Evolutionary conservation across 2,797 vertebrate genomes (phyloP).

Genomic region (Megaceryle alcyon): DNA sequence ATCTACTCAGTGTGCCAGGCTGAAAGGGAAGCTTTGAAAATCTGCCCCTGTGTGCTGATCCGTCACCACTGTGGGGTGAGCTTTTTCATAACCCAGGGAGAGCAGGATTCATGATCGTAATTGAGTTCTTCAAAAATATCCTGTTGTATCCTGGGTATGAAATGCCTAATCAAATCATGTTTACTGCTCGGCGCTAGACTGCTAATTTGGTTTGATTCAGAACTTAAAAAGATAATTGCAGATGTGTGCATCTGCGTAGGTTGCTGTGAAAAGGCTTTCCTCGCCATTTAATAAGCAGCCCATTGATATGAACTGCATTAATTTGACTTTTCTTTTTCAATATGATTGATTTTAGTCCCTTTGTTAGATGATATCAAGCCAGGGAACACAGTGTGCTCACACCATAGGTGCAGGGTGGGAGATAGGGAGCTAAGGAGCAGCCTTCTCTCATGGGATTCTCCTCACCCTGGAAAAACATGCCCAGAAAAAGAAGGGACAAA

Average conservation of each 20-base stretch:
- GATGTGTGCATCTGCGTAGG: neutral
- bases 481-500: neutral
- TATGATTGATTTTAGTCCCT: neutral
- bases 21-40: neutral
- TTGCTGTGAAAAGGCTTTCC: constrained; percentile 36
- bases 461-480: neutral
- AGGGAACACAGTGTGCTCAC: rapidly evolving
- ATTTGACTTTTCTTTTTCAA: neutral
- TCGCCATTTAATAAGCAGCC: neutral
- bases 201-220: constrained; percentile 64
- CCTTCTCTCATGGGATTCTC: neutral
- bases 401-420: rapidly evolving
- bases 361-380: neutral
- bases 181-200: neutral
- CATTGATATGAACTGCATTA: neutral
- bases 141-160: neutral
- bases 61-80: neutral
- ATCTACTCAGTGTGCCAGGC: neutral
- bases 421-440: neutral
- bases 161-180: constrained; percentile 59
- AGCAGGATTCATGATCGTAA: neutral
- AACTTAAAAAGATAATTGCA: constrained; percentile 42
- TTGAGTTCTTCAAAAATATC: neutral
- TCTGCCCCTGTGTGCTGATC: neutral
- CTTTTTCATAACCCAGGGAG: neutral